A percentile compares a stretch with the other conserved stretches of the same genome.
Evolutionary conservation across 2,888 invertebrate species (phyloP).

Genomic region (Limnephilus marmoratus): DNA sequence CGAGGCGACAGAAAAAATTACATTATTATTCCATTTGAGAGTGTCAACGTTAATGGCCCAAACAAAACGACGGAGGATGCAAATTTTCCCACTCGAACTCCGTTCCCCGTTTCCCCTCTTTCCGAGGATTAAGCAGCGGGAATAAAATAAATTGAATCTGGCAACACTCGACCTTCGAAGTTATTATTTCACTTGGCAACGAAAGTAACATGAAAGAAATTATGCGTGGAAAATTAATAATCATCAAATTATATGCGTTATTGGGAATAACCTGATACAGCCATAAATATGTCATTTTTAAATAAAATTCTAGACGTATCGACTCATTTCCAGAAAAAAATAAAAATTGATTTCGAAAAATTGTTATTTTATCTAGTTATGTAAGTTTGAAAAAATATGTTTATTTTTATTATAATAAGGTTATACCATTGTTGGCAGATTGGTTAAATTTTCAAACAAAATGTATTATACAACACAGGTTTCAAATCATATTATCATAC

Average conservation of each 20-base stretch:
- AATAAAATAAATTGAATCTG: conserved; percentile 56
- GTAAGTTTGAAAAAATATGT: too few relatives aligned
- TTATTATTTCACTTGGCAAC: background rate
- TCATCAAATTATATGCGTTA: background rate
- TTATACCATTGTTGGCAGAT: too few relatives aligned
- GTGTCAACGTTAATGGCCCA: conserved; percentile 60
- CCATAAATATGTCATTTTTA: too few relatives aligned
- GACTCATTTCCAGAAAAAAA: too few relatives aligned
- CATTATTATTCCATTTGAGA: conserved; percentile 59
- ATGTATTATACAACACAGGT: too few relatives aligned
- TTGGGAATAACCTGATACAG: too few relatives aligned
- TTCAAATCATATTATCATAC: too few relatives aligned
- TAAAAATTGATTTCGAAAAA: too few relatives aligned
- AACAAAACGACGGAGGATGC: conserved; percentile 58
- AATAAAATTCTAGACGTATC: too few relatives aligned
- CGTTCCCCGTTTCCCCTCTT: background rate
- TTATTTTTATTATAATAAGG: too few relatives aligned
- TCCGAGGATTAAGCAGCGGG: conserved; percentile 44
- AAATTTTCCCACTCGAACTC: conserved; percentile 50
- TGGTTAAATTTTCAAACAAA: too few relatives aligned
- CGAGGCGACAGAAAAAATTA: conserved; percentile 42
- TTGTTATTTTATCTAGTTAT: too few relatives aligned
- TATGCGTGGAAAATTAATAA: background rate
- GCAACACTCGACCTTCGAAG: conserved; percentile 22
- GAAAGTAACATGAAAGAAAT: background rate